Base-by-base conservation (phyloP, 2,113 vertebrate genomes). In the Kobus ellipsiprymnus region DNA sequence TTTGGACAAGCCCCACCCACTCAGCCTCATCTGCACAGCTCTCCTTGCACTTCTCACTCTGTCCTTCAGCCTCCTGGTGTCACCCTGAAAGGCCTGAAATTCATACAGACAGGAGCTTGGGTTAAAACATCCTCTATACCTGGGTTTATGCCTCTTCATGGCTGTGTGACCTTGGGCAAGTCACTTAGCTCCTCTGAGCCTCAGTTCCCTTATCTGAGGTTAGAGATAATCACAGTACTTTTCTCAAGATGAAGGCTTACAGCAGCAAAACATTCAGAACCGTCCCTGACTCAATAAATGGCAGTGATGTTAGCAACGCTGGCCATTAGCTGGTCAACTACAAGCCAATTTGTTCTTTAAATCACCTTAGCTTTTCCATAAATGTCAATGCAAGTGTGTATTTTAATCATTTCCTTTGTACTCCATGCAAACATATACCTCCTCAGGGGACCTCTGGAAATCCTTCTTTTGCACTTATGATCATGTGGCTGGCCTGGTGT, bases 221-320 rank as follows among this genome's bases (percentile, higher is more conserved):
- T 4, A 29, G n/a, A 95, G 40, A 33, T 57, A 52, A 2, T 50
- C 59, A 48, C 16, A 40, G 13, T 48, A 19, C 33, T 15, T 50
- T 36, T 52, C 46, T 50, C 90, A 7, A 48, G 50, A 50, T 30
- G 4, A 21, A 40, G 9, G 19, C 25, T 85, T 48, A 88, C 36
- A 83, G 27, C 74, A 64, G 2, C 29, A 7, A 52, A 78, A 36
- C 50, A 54, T 36, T 82, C 36, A 44, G 40, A 85, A 12, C 8
- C 2, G 0, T 48, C 60, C 80, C 93, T 78, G 36, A 55, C 77
- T 86, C 85, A 16, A 2, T 48, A 81, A 29, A 7, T 27, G 17
- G 15, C 55, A 87, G 1, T 1, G 8, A 55, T 30, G 7, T 57
- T 71, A 27, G 33, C 4, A 40, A 17, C 0, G 0, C 30, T 30